Evolutionary conservation across 2,888 invertebrate species (phyloP), one percentile per base, ranked within the genome.

Genomic region (Eudasyphora cyanicolor): DNA sequence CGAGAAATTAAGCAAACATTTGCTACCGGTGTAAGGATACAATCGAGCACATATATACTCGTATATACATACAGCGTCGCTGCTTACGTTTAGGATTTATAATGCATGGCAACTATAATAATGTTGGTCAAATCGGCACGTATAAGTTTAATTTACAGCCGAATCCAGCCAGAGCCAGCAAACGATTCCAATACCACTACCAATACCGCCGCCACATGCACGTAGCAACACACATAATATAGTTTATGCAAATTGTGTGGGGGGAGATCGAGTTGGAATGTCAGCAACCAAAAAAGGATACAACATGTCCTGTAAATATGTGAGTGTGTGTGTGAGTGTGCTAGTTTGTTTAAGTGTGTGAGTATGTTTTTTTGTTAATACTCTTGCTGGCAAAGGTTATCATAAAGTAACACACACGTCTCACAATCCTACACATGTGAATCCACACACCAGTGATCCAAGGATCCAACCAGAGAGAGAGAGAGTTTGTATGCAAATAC

Each of bases 101-200:
- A 67, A 67, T 67, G 38, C 67, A 67, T 67, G 32, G 2, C 67
- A 42, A 38, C 67, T 42, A 42, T 78, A 73, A 84, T 81, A 84
- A 60, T 84, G 75, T 81, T 81, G 84, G 84, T 81, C 78, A 79
- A 84, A 84, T 84, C 81, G 81, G 81, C 84, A 84, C 81, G 81
- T 84, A 81, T 84, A 81, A 81, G 84, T 84, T 84, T 84, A 84
- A 81, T 84, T 84, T 84, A 84, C 76, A 84, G 73, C 67, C 81
- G 42, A 67, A 73, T 64, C 38, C 51, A 69, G 29, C 69, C 51
- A 69, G 71, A 62, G 14, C 49, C 2, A 73, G 42, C 49, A 32
- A 32, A 75, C 45, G 42, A 62, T 27, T 6, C 32, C 4, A 32
- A 4, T 45, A 45, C 45, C 10, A 45, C n/a, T 45, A 3, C 14